Percentiles rank a stretch among this genome's conserved stretches.
Evolutionary conservation across 1,140 invertebrate species (phyloP).

Genomic region (Zaprionus kolodkinae): DNA sequence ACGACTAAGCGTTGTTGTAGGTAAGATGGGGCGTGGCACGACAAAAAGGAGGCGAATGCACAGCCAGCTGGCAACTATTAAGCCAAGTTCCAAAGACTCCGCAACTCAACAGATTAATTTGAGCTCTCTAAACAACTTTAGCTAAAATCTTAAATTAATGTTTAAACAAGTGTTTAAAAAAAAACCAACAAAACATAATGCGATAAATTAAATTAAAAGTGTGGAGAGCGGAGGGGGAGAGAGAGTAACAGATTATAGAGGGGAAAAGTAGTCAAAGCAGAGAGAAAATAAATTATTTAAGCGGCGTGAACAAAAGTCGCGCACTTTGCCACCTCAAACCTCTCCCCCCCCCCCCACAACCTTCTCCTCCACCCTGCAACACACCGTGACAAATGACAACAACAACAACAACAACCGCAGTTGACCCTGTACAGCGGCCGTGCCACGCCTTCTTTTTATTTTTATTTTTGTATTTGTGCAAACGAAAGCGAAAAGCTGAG

Average conservation of each 20-base stretch:
- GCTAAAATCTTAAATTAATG: slow-evolving; percentile 4
- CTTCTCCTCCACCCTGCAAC: neutral
- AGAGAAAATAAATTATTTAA: slow-evolving; percentile 31
- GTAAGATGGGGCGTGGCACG: too few species aligned
- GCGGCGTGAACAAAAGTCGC: slow-evolving; percentile 26
- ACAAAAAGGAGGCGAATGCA: neutral
- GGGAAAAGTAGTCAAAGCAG: neutral
- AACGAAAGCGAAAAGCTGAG: slow-evolving; percentile 60
- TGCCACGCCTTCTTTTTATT: neutral
- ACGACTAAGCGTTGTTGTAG: neutral
- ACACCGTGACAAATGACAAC: slow-evolving; percentile 57
- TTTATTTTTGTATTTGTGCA: neutral
- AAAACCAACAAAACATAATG: slow-evolving; percentile 16
- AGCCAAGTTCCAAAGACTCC: neutral
- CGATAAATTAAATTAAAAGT: slow-evolving; percentile 42
- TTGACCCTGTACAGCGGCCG: slow-evolving; percentile 2
- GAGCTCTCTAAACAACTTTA: slow-evolving; percentile 1
- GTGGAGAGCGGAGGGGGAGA: neutral
- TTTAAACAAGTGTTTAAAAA: slow-evolving; percentile 31
- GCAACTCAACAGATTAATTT: neutral
- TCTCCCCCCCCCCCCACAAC: neutral
- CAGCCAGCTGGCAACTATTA: neutral
- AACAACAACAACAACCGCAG: slow-evolving; percentile 16
- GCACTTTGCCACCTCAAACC: slow-evolving; percentile 7
- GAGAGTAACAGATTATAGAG: too few species aligned